These are phyloP conservation scores for Koerneria pararmatus DNA, from an alignment of 2,888 invertebrate species.

Conservation along the genomic window DNA sequence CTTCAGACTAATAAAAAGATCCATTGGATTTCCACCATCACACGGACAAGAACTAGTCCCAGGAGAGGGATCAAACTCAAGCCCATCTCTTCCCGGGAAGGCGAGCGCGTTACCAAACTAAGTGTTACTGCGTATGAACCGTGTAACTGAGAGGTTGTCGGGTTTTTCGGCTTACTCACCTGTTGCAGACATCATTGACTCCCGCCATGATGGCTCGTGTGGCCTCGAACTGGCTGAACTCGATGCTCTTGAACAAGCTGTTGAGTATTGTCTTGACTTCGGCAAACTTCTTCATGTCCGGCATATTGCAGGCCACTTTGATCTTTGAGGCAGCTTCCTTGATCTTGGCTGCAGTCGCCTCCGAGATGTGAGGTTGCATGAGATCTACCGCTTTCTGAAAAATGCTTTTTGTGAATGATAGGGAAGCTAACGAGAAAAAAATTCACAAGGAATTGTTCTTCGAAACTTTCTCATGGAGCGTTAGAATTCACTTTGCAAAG, in stretches of 20 bases:
- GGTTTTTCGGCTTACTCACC: conserved; percentile 15
- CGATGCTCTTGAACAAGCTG: conserved; percentile 15
- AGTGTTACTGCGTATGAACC: too few species aligned
- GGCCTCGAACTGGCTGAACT: conserved; percentile 24
- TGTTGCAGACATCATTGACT: conserved; percentile 31
- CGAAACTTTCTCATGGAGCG: too few species aligned
- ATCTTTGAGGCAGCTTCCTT: conserved; percentile 12
- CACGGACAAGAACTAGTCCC: too few species aligned
- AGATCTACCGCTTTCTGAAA: conserved; percentile 21
- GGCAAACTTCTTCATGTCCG: conserved; percentile 17
- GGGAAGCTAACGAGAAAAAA: not conserved
- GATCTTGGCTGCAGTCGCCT: conserved; percentile 8
- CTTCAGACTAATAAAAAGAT: too few species aligned
- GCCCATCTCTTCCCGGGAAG: too few species aligned
- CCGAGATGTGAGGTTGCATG: conserved; percentile 19
- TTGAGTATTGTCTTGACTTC: conserved; percentile 13
- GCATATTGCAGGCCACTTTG: not conserved
- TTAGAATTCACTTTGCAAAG: too few species aligned
- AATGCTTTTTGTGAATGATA: not conserved
- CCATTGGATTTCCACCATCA: too few species aligned
- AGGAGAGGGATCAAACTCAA: too few species aligned
- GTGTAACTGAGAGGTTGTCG: too few species aligned
- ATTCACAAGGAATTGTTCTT: too few species aligned
- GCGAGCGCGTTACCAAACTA: too few species aligned
- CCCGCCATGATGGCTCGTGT: conserved; percentile 26